phyloP scores from a whole-genome alignment of 2,113 vertebrate genomes.

The Urocynchramus pylzowi region DNA sequence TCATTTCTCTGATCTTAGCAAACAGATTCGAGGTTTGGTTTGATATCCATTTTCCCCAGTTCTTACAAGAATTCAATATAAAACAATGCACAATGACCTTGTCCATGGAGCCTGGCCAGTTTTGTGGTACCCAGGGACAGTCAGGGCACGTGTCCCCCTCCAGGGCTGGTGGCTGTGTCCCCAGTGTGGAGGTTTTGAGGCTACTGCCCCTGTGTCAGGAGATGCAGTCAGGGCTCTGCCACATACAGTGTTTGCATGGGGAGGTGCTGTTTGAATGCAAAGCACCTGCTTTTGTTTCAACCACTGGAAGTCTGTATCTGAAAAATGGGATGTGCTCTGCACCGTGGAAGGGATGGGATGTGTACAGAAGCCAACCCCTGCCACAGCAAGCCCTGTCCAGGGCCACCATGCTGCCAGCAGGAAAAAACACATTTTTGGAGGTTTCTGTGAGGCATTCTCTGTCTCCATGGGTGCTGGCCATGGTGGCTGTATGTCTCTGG shows the following conservation, averaged over 20 bases:
- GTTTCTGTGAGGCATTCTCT: fast-evolving
- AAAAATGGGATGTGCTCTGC: background rate
- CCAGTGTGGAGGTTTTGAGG: background rate
- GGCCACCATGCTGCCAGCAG: background rate
- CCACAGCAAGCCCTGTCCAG: background rate
- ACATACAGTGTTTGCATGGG: fast-evolving
- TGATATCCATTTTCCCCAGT: background rate
- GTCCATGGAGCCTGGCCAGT: fast-evolving
- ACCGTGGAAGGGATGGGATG: fast-evolving
- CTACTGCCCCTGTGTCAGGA: background rate
- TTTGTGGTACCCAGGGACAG: background rate
- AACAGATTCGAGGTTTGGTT: background rate
- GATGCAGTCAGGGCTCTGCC: background rate
- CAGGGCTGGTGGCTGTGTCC: background rate
- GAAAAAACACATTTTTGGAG: background rate
- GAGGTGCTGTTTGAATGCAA: background rate
- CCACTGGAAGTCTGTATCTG: background rate
- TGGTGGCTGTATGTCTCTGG: background rate
- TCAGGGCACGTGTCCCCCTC: background rate
- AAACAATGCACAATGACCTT: background rate
- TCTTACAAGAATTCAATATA: background rate
- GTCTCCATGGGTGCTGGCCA: background rate
- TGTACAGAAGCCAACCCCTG: background rate
- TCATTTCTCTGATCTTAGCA: background rate
- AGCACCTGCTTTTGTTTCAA: background rate